phyloP scores from a whole-genome alignment of 2,113 vertebrate species.

The Dolichotis patagonum region DNA sequence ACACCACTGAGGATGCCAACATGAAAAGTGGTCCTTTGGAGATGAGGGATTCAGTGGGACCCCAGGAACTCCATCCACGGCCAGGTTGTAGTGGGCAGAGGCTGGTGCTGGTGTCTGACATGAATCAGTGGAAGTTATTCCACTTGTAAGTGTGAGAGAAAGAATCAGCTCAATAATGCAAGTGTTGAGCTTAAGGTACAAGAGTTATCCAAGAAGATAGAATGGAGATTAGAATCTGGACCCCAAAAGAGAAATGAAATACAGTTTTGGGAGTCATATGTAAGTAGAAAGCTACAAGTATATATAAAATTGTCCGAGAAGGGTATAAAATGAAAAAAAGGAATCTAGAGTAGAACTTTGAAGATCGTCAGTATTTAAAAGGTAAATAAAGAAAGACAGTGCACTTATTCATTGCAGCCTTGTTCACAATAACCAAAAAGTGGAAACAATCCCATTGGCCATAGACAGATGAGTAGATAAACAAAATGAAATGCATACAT shows the following conservation, averaged over 20 bases:
- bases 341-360: background rate
- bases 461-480: background rate
- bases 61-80: background rate
- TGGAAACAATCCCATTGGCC: background rate
- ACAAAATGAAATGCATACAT: background rate
- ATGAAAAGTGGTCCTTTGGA: background rate
- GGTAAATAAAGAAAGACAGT: background rate
- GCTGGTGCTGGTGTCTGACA: background rate
- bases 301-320: background rate
- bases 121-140: background rate
- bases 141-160: background rate
- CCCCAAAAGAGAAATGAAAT: background rate
- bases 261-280: background rate
- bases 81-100: background rate
- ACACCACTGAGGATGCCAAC: background rate
- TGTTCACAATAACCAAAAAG: background rate
- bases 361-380: background rate
- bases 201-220: background rate
- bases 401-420: background rate
- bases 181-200: background rate
- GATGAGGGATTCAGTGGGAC: background rate
- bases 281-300: background rate
- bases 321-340: background rate
- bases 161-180: background rate
- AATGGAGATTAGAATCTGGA: background rate